Percentiles rank a stretch among this genome's conserved stretches.
phyloP scores from a whole-genome alignment of 2,797 vertebrate genomes.

The Chrysolophus pictus region DNA sequence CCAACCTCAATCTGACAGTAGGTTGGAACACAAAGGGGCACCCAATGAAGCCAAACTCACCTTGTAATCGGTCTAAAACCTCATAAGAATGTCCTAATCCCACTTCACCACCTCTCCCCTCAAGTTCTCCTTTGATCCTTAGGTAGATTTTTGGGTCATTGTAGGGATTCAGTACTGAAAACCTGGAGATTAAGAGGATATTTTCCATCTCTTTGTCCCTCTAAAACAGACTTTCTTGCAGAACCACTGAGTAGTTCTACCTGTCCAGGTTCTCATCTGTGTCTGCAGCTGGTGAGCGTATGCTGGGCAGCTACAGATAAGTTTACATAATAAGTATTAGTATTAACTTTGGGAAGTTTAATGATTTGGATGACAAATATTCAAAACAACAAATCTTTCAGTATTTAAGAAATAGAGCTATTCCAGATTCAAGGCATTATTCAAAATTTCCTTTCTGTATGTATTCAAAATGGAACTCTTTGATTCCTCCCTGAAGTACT shows the following conservation, averaged over 20 bases:
- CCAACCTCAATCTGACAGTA: no score
- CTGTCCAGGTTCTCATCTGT: no score
- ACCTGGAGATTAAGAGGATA: not conserved
- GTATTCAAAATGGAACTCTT: not conserved
- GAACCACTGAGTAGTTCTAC: not conserved
- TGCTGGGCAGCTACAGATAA: not conserved
- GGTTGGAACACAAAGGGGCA: not conserved
- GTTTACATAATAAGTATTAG: not conserved
- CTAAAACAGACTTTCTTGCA: rapidly evolving
- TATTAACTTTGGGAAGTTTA: not conserved
- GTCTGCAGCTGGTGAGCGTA: not conserved
- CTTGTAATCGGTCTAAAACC: no score
- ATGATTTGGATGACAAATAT: not conserved
- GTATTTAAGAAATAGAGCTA: not conserved
- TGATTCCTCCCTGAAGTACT: rapidly evolving
- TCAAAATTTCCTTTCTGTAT: not conserved
- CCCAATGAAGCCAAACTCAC: not conserved
- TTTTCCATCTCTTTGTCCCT: not conserved
- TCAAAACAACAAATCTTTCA: not conserved
- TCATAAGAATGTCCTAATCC: rapidly evolving
- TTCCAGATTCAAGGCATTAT: not conserved
- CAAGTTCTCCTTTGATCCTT: not conserved
- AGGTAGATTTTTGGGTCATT: not conserved
- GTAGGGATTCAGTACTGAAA: not conserved
- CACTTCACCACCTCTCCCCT: not conserved